phyloP scores from a whole-genome alignment of 2,888 invertebrate genomes.

The Seira ritae region DNA sequence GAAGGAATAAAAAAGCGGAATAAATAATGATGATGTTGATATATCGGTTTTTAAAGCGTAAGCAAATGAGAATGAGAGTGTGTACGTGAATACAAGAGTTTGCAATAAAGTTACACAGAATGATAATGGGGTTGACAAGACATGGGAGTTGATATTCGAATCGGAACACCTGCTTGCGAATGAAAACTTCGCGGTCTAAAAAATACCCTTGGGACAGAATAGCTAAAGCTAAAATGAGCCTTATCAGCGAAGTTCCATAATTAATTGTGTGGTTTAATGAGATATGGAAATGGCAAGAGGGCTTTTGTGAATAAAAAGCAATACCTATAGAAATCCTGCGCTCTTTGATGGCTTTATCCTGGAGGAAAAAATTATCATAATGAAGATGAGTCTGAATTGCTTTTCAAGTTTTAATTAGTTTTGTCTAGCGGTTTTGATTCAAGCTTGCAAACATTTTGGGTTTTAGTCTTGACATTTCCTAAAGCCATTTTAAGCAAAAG shows the following conservation, averaged over 20 bases:
- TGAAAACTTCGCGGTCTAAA: neutral
- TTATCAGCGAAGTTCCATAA: neutral
- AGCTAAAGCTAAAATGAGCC: neutral
- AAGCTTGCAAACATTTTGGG: no score
- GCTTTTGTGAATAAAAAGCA: neutral
- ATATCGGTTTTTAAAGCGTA: neutral
- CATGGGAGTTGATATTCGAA: neutral
- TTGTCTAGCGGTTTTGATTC: no score
- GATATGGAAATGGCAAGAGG: neutral
- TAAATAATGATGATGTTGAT: neutral
- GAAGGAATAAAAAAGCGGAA: constrained; percentile 19
- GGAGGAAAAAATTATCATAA: neutral
- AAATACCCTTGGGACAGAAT: neutral
- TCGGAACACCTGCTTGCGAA: constrained; percentile 7
- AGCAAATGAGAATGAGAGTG: neutral
- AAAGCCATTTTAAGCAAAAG: no score
- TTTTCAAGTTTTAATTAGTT: neutral
- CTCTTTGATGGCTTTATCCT: neutral
- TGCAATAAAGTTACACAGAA: constrained; percentile 47
- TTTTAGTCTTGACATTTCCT: no score
- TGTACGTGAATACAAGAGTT: constrained; percentile 35
- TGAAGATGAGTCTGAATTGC: neutral
- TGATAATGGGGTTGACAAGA: constrained; percentile 30
- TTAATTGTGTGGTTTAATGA: constrained; percentile 3
- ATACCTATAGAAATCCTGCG: no score